A percentile compares a stretch with the other conserved stretches of the same genome.
These are phyloP conservation scores for Gonioctena quinquepunctata DNA, from an alignment of 1,140 invertebrate genomes.

Conservation along the genomic window DNA sequence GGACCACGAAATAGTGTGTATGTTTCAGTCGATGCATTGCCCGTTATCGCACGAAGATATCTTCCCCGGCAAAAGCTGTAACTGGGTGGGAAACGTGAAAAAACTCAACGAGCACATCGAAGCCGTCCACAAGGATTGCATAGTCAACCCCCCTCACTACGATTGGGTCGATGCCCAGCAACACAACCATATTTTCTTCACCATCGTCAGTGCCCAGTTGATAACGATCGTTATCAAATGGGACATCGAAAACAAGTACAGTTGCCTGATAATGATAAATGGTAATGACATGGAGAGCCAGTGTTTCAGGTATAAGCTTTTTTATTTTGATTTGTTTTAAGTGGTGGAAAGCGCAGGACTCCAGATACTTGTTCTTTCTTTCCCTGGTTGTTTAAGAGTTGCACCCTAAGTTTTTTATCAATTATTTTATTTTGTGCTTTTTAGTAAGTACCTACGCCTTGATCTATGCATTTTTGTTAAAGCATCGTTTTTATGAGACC, in stretches of 20 bases:
- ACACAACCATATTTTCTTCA: slow-evolving; percentile 28
- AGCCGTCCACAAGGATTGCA: slow-evolving; percentile 10
- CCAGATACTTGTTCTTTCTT: too few species aligned
- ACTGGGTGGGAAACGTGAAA: slow-evolving; percentile 23
- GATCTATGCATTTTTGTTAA: too few species aligned
- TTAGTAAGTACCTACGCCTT: too few species aligned
- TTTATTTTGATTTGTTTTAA: too few species aligned
- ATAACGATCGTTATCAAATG: slow-evolving; percentile 21
- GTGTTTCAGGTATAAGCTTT: too few species aligned
- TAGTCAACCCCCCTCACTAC: slow-evolving; percentile 22
- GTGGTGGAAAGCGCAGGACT: too few species aligned
- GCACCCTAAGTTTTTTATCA: too few species aligned
- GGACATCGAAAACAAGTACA: slow-evolving; percentile 12
- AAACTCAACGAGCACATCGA: slow-evolving; percentile 16
- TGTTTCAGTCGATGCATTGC: slow-evolving; percentile 10
- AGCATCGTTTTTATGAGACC: too few species aligned
- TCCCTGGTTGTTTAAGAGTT: too few species aligned
- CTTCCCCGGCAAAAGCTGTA: slow-evolving; percentile 11
- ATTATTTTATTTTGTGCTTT: too few species aligned
- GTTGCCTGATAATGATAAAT: slow-evolving; percentile 19
- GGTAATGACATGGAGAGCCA: slow-evolving; percentile 30
- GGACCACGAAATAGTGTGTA: slow-evolving; percentile 29
- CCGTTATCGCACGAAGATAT: slow-evolving; percentile 15
- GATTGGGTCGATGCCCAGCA: neutral
- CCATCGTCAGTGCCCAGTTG: slow-evolving; percentile 10